Evolutionary conservation across 2,797 vertebrate species (phyloP).

Genomic region (Coranthus polyacanthus): DNA sequence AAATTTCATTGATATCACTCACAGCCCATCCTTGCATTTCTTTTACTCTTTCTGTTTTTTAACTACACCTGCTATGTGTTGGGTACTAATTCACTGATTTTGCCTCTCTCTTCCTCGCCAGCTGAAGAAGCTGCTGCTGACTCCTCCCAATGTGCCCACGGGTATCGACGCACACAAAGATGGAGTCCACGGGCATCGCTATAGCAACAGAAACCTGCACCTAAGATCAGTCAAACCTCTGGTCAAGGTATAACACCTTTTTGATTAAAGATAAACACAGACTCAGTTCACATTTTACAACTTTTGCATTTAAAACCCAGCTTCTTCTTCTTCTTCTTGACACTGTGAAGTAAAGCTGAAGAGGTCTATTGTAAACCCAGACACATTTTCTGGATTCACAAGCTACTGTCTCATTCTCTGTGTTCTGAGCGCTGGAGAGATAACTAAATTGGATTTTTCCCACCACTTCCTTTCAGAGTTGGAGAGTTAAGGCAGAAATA

Average conservation of each 20-base stretch:
- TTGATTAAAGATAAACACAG: neutral
- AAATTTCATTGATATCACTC: neutral
- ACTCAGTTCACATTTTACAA: no score
- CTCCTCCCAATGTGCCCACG: slow-evolving; percentile 88
- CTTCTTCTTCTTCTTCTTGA: no score
- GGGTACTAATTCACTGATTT: no score
- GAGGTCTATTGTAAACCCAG: neutral
- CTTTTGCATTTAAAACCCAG: neutral
- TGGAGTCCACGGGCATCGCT: slow-evolving; percentile 82
- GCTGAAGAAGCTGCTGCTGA: slow-evolving; percentile 95
- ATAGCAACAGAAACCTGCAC: slow-evolving; percentile 84
- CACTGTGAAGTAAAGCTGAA: neutral
- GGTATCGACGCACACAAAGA: slow-evolving; percentile 89
- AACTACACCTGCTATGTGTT: no score
- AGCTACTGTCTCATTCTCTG: slow-evolving; percentile 17
- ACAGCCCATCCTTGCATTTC: neutral
- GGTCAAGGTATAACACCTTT: slow-evolving; percentile 86
- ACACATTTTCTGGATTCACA: slow-evolving; percentile 9
- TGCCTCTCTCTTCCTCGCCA: slow-evolving; percentile 70
- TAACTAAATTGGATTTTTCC: slow-evolving; percentile 58
- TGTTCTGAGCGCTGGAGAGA: slow-evolving; percentile 40
- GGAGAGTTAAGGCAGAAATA: slow-evolving; percentile 28
- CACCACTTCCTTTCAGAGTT: slow-evolving; percentile 43
- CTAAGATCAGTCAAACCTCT: slow-evolving; percentile 85
- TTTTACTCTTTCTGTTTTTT: neutral